Conservation (phyloP, 2,888 invertebrate genomes). For the Himalopsyche anomala region DNA sequence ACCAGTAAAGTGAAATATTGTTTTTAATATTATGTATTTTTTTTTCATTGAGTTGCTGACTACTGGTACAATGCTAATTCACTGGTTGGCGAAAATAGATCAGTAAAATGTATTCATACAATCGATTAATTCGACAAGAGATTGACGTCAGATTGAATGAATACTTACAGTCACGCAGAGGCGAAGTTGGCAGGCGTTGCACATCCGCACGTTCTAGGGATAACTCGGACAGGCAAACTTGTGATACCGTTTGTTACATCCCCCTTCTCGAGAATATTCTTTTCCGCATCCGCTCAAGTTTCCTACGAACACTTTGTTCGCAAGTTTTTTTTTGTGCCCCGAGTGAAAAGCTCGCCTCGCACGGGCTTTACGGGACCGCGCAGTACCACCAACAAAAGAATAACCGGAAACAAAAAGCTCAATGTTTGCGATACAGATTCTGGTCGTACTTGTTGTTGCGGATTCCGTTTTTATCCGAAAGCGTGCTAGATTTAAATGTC, state of each 20-base stretch:
- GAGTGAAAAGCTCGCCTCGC: slow-evolving; percentile 42
- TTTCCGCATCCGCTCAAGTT: slow-evolving; percentile 45
- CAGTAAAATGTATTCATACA: no score
- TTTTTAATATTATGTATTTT: no score
- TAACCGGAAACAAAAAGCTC: slow-evolving; percentile 54
- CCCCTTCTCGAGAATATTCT: slow-evolving; percentile 53
- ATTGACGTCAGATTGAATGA: background rate
- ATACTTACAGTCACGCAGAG: background rate
- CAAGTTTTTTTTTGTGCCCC: slow-evolving; percentile 41
- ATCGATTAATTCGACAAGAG: background rate
- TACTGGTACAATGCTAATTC: no score
- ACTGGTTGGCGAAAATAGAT: no score
- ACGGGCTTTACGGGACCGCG: background rate
- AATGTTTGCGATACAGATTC: slow-evolving; percentile 43
- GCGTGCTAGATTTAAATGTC: slow-evolving; percentile 32
- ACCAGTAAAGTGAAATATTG: no score
- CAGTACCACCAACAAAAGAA: slow-evolving; percentile 41
- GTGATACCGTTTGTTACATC: slow-evolving; percentile 54
- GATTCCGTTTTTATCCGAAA: slow-evolving; percentile 13
- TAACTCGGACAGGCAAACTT: slow-evolving; percentile 53
- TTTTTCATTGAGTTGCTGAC: no score
- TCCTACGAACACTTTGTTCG: slow-evolving; percentile 39
- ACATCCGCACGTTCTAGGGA: slow-evolving; percentile 44
- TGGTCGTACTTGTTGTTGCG: slow-evolving; percentile 24
- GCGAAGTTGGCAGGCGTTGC: background rate